Percentiles rank a stretch among this genome's conserved stretches.
Evolutionary conservation across 2,888 invertebrate genomes (phyloP).

Genomic region (Phaedon cochleariae): DNA sequence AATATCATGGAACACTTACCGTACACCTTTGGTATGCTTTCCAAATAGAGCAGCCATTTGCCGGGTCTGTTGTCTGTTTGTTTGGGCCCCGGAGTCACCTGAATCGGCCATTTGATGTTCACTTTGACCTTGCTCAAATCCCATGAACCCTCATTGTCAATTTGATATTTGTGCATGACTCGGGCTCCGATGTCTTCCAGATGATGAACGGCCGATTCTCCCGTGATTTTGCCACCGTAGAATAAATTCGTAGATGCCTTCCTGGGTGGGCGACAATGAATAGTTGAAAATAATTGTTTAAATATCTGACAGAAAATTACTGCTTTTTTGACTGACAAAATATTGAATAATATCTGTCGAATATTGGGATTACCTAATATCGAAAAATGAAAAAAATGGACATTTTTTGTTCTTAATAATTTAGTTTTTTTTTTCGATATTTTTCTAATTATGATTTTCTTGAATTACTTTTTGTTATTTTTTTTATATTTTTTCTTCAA

Average conservation of each 20-base stretch:
- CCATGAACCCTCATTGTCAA: slow-evolving; percentile 88
- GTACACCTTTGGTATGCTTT: slow-evolving; percentile 79
- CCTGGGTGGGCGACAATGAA: too few species aligned
- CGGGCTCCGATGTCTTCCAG: slow-evolving; percentile 86
- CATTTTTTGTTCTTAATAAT: too few species aligned
- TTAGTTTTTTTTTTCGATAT: too few species aligned
- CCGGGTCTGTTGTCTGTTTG: slow-evolving; percentile 73
- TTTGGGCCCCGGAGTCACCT: slow-evolving; percentile 70
- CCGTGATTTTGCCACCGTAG: slow-evolving; percentile 86
- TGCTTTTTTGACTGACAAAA: too few species aligned
- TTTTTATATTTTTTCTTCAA: too few species aligned
- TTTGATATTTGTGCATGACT: slow-evolving; percentile 83
- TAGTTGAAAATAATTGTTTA: too few species aligned
- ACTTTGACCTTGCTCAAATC: slow-evolving; percentile 79
- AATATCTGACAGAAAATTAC: too few species aligned
- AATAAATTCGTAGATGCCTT: slow-evolving; percentile 79
- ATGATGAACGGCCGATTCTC: slow-evolving; percentile 84
- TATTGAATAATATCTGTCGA: too few species aligned
- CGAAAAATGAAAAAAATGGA: too few species aligned
- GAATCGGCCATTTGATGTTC: slow-evolving; percentile 87
- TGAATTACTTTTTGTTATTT: too few species aligned
- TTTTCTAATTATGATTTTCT: too few species aligned
- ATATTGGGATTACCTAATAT: too few species aligned
- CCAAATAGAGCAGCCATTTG: slow-evolving; percentile 90
- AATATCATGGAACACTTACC: slow-evolving; percentile 59